A percentile compares a stretch with the other conserved stretches of the same genome.
Evolutionary conservation across 2,113 vertebrate species (phyloP).

Genomic region (Lamprotornis superbus): DNA sequence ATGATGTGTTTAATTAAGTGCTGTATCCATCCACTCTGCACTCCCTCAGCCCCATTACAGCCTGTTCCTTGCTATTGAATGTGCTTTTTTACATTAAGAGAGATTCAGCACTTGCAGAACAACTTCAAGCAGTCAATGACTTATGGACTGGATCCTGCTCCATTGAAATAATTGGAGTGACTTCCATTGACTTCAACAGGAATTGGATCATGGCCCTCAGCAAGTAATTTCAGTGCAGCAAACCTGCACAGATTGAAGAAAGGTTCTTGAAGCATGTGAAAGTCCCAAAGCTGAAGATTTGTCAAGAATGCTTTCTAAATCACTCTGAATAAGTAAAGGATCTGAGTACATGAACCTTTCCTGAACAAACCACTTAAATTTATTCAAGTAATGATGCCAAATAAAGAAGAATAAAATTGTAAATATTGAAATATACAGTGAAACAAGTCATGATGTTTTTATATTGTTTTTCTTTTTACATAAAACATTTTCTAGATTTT

Average conservation of each 20-base stretch:
- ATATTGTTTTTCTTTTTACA: background rate
- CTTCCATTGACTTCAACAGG: background rate
- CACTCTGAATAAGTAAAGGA: background rate
- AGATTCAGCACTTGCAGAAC: background rate
- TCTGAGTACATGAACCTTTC: background rate
- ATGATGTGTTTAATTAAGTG: constrained; percentile 36
- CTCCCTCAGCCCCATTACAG: background rate
- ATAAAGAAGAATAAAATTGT: background rate
- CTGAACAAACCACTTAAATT: background rate
- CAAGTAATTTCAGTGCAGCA: constrained; percentile 22
- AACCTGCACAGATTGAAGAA: background rate
- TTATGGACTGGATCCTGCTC: background rate
- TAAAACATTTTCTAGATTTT: background rate
- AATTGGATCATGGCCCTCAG: background rate
- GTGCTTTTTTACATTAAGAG: background rate
- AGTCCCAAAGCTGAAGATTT: background rate
- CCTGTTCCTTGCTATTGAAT: background rate
- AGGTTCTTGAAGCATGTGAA: background rate
- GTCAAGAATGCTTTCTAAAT: background rate
- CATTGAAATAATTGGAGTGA: constrained; percentile 4
- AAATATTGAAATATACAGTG: background rate
- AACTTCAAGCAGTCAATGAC: background rate
- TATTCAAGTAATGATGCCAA: background rate
- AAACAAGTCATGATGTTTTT: background rate
- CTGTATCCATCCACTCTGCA: background rate